Conservation (phyloP, 2,113 vertebrate species). For the Pao palembangensis region DNA sequence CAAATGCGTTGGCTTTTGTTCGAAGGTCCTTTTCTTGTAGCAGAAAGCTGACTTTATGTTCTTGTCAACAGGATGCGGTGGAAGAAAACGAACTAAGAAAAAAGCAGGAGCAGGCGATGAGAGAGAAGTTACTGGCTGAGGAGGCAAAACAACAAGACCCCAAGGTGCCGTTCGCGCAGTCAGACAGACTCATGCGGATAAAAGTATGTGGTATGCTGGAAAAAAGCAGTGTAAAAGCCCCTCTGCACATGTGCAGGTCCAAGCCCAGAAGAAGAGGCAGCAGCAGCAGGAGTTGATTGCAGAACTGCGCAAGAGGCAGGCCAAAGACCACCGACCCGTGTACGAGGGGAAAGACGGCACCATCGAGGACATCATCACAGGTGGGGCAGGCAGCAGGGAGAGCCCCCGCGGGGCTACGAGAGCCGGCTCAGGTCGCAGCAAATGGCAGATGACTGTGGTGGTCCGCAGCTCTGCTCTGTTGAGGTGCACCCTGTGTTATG, state of each 20-base stretch:
- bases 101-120: constrained; percentile 92
- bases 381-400: constrained; percentile 71
- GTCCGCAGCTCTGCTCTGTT: constrained; percentile 64
- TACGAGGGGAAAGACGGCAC: constrained; percentile 97
- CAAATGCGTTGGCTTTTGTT: too few relatives aligned
- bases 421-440: constrained; percentile 28
- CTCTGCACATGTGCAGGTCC: constrained; percentile 63
- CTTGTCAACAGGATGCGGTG: constrained; percentile 83
- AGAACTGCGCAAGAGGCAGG: constrained; percentile 87
- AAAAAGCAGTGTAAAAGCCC: constrained; percentile 10
- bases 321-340: constrained; percentile 92
- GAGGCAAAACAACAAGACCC: constrained; percentile 93
- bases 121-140: constrained; percentile 91
- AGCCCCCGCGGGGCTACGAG: constrained; percentile 19
- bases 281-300: constrained; percentile 94
- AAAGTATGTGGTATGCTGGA: constrained; percentile 13
- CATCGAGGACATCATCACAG: constrained; percentile 97
- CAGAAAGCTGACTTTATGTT: constrained; percentile 27
- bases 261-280: constrained; percentile 83
- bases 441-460: constrained; percentile 69
- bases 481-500: constrained; percentile 74
- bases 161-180: constrained; percentile 75
- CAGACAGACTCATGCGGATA: constrained; percentile 26
- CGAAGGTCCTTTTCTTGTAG: constrained; percentile 1
- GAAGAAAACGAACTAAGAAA: constrained; percentile 87